Conservation (phyloP, 2,113 vertebrate species). For the Parus major region DNA sequence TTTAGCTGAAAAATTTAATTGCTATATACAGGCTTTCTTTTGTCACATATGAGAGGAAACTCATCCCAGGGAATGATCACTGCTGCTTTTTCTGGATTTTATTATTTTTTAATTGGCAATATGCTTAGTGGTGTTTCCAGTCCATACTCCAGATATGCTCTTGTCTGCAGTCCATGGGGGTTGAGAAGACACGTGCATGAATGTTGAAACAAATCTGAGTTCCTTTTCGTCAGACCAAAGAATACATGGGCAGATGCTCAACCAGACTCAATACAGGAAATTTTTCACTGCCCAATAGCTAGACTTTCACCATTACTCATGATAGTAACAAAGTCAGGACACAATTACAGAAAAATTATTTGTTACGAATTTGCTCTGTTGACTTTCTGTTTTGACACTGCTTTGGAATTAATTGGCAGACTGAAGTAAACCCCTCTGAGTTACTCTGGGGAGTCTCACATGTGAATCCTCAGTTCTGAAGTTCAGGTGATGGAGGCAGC, state of each 20-base stretch:
- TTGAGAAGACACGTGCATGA: not conserved
- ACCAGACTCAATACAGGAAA: not conserved
- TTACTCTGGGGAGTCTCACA: not conserved
- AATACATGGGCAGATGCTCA: not conserved
- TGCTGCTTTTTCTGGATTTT: not conserved
- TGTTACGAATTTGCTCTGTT: not conserved
- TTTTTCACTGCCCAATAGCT: not conserved
- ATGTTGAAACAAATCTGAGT: not conserved
- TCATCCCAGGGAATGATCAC: not conserved
- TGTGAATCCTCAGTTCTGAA: not conserved
- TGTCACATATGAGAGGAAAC: not conserved
- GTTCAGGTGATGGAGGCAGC: fast-evolving
- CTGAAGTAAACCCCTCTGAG: not conserved
- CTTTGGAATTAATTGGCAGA: not conserved
- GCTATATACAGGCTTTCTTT: not conserved
- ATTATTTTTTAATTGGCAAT: not conserved
- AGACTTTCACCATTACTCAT: not conserved
- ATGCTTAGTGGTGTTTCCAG: not conserved
- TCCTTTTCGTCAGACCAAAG: not conserved
- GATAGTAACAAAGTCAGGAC: not conserved
- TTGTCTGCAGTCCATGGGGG: not conserved
- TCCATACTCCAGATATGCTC: not conserved
- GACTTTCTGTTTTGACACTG: not conserved
- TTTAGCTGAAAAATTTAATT: conserved; percentile 37
- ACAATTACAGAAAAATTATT: not conserved